Evolutionary conservation across 1,140 invertebrate genomes (phyloP).

Genomic region (Drosophila mayri): DNA sequence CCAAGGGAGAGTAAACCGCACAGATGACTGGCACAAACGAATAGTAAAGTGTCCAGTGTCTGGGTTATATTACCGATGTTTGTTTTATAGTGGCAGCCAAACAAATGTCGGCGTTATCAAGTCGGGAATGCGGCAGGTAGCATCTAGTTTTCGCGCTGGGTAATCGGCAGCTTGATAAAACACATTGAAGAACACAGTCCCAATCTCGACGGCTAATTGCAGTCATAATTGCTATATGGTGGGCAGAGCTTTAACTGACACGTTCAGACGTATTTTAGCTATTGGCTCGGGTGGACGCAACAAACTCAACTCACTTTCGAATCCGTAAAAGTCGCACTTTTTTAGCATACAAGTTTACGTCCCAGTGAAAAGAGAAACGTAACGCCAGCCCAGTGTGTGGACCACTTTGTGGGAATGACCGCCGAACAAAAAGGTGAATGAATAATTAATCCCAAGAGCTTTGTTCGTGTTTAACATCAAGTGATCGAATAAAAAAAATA

Average conservation of each 20-base stretch:
- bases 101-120: constrained; percentile 2
- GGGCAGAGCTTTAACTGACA: constrained; percentile 38
- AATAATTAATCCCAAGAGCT: constrained; percentile 16
- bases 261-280: constrained; percentile 65
- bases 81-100: constrained; percentile 19
- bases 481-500: constrained; percentile 2
- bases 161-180: constrained; percentile 60
- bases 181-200: constrained; percentile 26
- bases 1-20: constrained; percentile 5
- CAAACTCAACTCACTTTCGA: constrained; percentile 1
- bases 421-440: constrained; percentile 53
- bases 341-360: neutral
- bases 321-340: neutral
- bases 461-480: neutral
- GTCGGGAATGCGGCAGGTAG: constrained; percentile 32
- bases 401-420: constrained; percentile 28
- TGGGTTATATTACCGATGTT: constrained; percentile 31
- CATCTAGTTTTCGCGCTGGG: constrained; percentile 38
- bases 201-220: constrained; percentile 51
- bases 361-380: constrained; percentile 1
- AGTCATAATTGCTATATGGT: constrained; percentile 41
- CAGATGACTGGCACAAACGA: constrained; percentile 26
- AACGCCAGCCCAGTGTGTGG: constrained; percentile 1
- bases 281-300: constrained; percentile 54
- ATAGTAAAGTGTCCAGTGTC: neutral